These are phyloP conservation scores for Tragelaphus buxtoni DNA, from an alignment of 2,113 vertebrate species.

Conservation along the genomic window DNA sequence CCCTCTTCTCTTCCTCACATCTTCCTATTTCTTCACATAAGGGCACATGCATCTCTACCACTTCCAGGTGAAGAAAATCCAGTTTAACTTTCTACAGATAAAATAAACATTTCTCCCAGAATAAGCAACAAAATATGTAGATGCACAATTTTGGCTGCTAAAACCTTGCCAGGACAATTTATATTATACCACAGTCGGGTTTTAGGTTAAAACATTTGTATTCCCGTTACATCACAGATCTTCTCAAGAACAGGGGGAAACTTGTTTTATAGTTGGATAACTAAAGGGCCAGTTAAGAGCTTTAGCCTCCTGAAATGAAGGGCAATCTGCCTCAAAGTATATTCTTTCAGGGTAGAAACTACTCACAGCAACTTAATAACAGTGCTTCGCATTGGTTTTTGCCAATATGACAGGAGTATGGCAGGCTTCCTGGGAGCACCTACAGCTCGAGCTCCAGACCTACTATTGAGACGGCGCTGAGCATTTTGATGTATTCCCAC, in stretches of 20 bases:
- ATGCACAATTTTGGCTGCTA: background rate
- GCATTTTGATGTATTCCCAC: background rate
- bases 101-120: slow-evolving; percentile 38
- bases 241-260: background rate
- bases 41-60: background rate
- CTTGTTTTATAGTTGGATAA: slow-evolving; percentile 4
- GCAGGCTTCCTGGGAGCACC: background rate
- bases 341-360: background rate
- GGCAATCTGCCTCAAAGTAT: background rate
- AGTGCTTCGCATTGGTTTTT: background rate
- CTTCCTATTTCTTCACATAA: background rate
- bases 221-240: background rate
- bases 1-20: background rate
- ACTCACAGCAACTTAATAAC: background rate
- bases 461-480: background rate
- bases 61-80: background rate
- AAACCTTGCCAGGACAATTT: slow-evolving; percentile 2
- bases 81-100: background rate
- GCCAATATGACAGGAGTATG: background rate
- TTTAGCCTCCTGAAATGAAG: background rate
- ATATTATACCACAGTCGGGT: background rate
- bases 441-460: background rate
- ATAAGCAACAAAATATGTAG: background rate
- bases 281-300: background rate
- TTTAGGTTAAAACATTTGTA: background rate